phyloP scores from a whole-genome alignment of 2,797 vertebrate species.

The Labeo calbasu region DNA sequence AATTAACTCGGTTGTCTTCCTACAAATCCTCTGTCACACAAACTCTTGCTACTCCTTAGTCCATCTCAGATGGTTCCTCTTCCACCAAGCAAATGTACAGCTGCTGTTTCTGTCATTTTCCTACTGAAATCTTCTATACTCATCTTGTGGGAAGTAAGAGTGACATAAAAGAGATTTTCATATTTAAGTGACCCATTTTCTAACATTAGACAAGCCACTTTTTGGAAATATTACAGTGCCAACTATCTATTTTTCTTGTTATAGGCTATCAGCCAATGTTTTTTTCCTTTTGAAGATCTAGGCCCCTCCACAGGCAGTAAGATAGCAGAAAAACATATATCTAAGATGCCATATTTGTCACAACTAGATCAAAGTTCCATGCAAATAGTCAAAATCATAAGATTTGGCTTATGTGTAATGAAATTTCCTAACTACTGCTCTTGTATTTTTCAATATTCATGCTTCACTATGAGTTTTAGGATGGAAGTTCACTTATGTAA shows the following conservation, averaged over 20 bases:
- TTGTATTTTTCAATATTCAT: neutral
- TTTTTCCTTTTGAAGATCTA: neutral
- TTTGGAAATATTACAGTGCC: neutral
- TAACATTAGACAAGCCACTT: neutral
- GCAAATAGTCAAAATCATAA: neutral
- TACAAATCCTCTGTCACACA: neutral
- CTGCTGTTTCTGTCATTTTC: slow-evolving; percentile 17
- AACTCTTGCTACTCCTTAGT: neutral
- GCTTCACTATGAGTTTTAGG: neutral
- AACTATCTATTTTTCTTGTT: neutral
- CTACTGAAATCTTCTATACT: neutral
- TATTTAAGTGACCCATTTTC: slow-evolving; percentile 15
- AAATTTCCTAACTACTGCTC: neutral
- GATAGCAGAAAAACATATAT: neutral
- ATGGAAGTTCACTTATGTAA: slow-evolving; percentile 16
- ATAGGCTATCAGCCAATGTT: neutral
- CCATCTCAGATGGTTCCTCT: slow-evolving; percentile 1
- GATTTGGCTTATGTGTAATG: neutral
- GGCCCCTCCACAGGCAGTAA: neutral
- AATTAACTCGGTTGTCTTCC: neutral
- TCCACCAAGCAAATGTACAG: neutral
- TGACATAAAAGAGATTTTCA: slow-evolving; percentile 16
- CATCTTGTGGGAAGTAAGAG: neutral
- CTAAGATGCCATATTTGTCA: neutral
- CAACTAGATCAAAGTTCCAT: neutral